Base-by-base conservation (phyloP, 2,888 invertebrate genomes). In the Mythimna impura region DNA sequence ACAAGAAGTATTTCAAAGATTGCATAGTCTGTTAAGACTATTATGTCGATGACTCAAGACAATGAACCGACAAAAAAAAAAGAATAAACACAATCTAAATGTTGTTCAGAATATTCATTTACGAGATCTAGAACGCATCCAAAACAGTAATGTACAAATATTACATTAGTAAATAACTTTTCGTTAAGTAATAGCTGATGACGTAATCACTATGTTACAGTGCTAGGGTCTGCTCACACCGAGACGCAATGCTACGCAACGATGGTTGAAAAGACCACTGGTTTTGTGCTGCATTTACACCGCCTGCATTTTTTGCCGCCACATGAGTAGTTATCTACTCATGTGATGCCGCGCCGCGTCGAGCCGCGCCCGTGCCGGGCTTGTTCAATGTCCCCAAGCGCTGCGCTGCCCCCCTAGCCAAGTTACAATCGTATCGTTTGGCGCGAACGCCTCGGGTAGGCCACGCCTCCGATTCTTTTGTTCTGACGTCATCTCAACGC, bases 131-230 rank as follows among this genome's bases (percentile, higher is more conserved):
- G 66, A 74, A 65, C 80, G 67, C 66, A 54, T 70, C 66, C 34
- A 57, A 81, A 73, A 82, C 73, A 47, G 83, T 82, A 80, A 79
- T 79, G 69, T 79, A 69, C 69, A 58, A 70, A 82, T 78, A 77
- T 75, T 61, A 82, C 74, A 80, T 71, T 75, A 78, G 70, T 68
- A 69, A 73, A 82, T 79, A 57, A 68, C 25, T 66, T 50, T 25
- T 40, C 7, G 74, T 82, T 80, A 71, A 55, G 80, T 71, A 80
- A 80, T 57, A 55, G 52, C 12, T 20, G n/a, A 40, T 78, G 65
- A 80, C 30, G 83, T 79, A 80, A 80, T 55, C 8, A 36, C 25
- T 22, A 50, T 12, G 25, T 66, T 78, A 68, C 68, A 61, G 14
- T 40, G 40, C 17, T 22, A 61, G 22, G 61, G 22, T 22, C 22